Conservation (phyloP, 2,797 vertebrate species). For the Tympanoctomys barrerae region DNA sequence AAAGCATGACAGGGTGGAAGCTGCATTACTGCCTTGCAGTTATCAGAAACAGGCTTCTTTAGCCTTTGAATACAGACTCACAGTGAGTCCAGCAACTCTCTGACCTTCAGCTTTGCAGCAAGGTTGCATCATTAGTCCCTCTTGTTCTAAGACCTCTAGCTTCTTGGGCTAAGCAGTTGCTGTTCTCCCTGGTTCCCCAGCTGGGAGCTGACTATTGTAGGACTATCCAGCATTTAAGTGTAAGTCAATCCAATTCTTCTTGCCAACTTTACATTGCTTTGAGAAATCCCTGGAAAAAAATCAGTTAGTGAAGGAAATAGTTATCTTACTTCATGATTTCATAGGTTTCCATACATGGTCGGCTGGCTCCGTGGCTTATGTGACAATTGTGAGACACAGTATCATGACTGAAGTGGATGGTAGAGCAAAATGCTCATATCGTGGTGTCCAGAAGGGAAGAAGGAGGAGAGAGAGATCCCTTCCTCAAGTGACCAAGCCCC, state of each 20-base stretch:
- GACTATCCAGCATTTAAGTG: background rate
- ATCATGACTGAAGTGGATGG: no score
- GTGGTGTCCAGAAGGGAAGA: background rate
- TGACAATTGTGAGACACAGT: background rate
- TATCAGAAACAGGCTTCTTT: background rate
- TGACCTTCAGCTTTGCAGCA: background rate
- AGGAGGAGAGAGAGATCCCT: background rate
- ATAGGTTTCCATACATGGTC: background rate
- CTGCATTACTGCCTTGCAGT: background rate
- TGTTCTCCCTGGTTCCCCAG: background rate
- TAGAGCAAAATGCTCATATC: background rate
- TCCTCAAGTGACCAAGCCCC: background rate
- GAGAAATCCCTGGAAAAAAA: background rate
- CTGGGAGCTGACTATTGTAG: no score
- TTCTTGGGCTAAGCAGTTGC: background rate
- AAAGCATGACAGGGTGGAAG: background rate
- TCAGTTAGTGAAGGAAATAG: background rate
- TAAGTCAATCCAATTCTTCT: background rate
- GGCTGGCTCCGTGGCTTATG: no score
- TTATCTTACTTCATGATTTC: background rate
- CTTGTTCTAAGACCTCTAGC: background rate
- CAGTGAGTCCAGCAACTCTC: fast-evolving
- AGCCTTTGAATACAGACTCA: background rate
- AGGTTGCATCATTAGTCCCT: no score
- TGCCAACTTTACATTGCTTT: background rate